Evolutionary conservation across 2,888 invertebrate species (phyloP).

Genomic region (Baronia brevicornis): DNA sequence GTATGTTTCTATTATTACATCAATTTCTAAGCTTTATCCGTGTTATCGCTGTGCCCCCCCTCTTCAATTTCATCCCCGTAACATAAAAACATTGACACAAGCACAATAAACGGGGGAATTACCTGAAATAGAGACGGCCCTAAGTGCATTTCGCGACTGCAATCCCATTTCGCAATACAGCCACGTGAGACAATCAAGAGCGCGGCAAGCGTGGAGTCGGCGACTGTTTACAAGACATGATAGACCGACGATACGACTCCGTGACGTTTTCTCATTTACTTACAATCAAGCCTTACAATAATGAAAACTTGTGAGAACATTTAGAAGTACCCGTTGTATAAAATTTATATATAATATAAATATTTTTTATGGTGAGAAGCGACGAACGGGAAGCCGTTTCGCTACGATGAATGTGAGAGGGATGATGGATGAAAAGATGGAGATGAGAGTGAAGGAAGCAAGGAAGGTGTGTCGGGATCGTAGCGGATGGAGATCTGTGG

Average conservation of each 20-base stretch:
- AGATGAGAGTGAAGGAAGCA: too few species aligned
- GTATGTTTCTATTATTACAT: conserved; percentile 2
- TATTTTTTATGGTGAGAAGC: too few species aligned
- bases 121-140: conserved; percentile 22
- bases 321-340: too few species aligned
- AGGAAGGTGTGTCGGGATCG: too few species aligned
- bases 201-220: conserved; percentile 9
- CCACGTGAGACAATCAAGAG: conserved; percentile 31
- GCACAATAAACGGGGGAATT: conserved; percentile 23
- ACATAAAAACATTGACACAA: conserved; percentile 15
- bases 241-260: conserved; percentile 1
- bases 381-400: too few species aligned
- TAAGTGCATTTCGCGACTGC: conserved; percentile 26
- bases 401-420: too few species aligned
- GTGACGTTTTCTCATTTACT: too few species aligned
- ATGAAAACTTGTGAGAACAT: too few species aligned
- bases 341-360: too few species aligned
- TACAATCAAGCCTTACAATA: too few species aligned
- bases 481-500: too few species aligned
- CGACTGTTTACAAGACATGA: conserved; percentile 1
- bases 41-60: conserved; percentile 9
- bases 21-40: conserved; percentile 7
- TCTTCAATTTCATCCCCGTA: conserved; percentile 15
- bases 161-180: conserved; percentile 25
- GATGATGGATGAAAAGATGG: too few species aligned